Evolutionary conservation across 2,797 vertebrate genomes (phyloP).

Genomic region (Gymnocypris eckloni): DNA sequence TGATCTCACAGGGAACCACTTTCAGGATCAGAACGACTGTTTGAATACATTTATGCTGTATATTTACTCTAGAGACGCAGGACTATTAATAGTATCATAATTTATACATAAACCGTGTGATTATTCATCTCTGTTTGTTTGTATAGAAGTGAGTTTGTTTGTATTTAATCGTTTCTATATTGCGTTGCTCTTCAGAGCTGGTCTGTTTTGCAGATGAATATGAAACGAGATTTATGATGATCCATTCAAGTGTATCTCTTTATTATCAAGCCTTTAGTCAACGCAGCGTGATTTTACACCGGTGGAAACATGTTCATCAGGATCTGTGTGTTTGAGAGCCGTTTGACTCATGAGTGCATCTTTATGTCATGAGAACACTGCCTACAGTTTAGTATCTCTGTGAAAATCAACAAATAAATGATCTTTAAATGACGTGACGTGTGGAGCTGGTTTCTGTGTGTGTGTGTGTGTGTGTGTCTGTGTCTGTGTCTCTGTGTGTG

Average conservation of each 20-base stretch:
- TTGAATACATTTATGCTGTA: not conserved
- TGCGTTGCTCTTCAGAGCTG: not conserved
- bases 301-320: slow-evolving; percentile 9
- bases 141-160: not conserved
- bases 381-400: not conserved
- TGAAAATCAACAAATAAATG: slow-evolving; percentile 6
- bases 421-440: not conserved
- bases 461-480: too few relatives aligned
- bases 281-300: not conserved
- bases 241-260: not conserved
- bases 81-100: not conserved
- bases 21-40: not conserved
- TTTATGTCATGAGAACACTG: not conserved
- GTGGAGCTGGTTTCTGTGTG: not conserved
- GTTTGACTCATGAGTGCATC: not conserved
- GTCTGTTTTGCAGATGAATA: not conserved
- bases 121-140: not conserved
- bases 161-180: not conserved
- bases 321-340: not conserved
- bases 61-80: not conserved
- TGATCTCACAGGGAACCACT: not conserved
- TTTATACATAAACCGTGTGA: not conserved
- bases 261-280: not conserved
- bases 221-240: not conserved
- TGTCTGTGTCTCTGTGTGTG: too few relatives aligned